Conservation (phyloP, 1,140 invertebrate species). For the Caenorhabditis brenneri region DNA sequence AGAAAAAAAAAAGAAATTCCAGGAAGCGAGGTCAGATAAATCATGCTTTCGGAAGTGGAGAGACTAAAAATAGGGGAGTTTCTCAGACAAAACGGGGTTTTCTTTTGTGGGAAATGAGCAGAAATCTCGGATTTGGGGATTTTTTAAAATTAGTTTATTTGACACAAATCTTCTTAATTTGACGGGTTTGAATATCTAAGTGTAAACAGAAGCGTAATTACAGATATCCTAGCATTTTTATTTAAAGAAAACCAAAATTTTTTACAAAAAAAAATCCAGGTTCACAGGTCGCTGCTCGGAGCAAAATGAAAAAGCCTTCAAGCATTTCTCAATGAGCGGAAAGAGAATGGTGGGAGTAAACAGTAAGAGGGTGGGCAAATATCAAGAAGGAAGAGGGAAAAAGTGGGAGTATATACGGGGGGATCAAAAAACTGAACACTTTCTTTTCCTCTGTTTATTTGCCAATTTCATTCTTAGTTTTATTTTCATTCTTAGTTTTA, state of each 20-base stretch:
- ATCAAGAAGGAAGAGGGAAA: background rate
- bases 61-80: background rate
- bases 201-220: no score
- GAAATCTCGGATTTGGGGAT: no score
- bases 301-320: background rate
- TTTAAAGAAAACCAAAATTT: no score
- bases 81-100: background rate
- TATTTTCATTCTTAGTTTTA: no score
- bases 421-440: slow-evolving; percentile 11
- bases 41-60: no score
- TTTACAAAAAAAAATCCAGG: background rate
- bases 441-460: background rate
- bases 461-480: no score
- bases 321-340: background rate
- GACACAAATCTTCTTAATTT: no score
- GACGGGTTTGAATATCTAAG: no score
- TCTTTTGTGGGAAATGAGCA: background rate
- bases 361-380: background rate
- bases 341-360: background rate
- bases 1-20: background rate
- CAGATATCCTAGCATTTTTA: no score
- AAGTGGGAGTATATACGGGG: background rate
- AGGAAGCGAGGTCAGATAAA: no score
- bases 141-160: no score
- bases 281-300: background rate